Base-by-base conservation (phyloP, 2,888 invertebrate genomes). In the Augochlorella aurata region DNA sequence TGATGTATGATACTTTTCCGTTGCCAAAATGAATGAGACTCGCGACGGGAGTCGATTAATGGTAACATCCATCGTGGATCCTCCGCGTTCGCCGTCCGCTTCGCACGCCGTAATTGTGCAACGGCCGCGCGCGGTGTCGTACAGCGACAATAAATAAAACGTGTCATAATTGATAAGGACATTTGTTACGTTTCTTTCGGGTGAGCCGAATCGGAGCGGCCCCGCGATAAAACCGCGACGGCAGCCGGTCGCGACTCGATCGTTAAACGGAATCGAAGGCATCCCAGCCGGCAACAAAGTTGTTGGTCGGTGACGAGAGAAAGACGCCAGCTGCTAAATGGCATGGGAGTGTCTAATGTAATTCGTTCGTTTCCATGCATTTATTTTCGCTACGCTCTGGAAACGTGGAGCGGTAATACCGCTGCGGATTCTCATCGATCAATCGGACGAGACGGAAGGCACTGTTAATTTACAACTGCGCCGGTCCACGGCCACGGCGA, bases 161-260 rank as follows among this genome's bases (percentile, higher is more conserved):
- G 7, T 14, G 49, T 44, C 38, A n/a, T 63, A 63, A 44, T 52
- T 44, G 67, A 69, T 47, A 50, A 5, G 61, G 14, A 14, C 24
- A 29, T 44, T n/a, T 9, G 24, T 5, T 50, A 63, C 63, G 14
- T 8, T 14, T 29, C 5, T 29, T 24, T 18, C 5, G 45, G 14
- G 50, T 21, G 16, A 14, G 16, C 68, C 16, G 69, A 21, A 61
- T 54, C 54, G 21, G n/a, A n/a, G 9, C n/a, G 44, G 3, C n/a
- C 18, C 18, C 8, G 1, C 29, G 71, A 71, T 78, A 58, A 71
- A 66, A 77, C 54, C 66, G 79, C 79, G 79, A 79, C 66, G 79
- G 71, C 70, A 38, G 78, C 66, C 24, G 71, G 78, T 78, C 71
- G 66, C 71, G 79, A 67, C 49, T 24, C 66, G 79, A 79, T 79